A percentile compares a stretch with the other conserved stretches of the same genome.
Conservation (phyloP, 2,888 invertebrate species). For the Oligia fasciuncula region DNA sequence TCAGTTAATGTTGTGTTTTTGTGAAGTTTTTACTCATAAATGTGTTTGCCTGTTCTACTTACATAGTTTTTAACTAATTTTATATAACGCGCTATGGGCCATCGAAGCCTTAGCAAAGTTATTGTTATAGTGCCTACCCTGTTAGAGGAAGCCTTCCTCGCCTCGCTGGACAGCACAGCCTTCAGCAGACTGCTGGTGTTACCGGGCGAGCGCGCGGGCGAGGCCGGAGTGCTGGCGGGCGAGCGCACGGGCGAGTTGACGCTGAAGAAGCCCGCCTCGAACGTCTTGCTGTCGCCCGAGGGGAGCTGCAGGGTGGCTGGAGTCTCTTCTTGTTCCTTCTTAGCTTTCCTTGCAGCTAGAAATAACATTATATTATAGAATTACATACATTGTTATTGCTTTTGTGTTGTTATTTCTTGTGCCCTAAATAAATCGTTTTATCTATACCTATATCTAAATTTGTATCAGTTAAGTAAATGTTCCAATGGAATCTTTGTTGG, state of each 20-base stretch:
- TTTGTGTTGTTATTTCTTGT: neutral
- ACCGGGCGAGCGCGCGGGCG: constrained; percentile 51
- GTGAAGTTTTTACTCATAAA: neutral
- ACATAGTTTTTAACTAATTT: neutral
- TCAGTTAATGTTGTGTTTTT: neutral
- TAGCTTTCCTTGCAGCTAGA: constrained; percentile 83
- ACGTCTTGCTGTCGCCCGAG: constrained; percentile 74
- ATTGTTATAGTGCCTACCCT: constrained; percentile 71
- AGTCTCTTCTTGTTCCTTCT: constrained; percentile 70
- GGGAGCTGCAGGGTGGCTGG: constrained; percentile 7
- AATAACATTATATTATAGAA: neutral
- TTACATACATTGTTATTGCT: neutral
- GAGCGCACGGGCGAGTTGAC: constrained; percentile 82
- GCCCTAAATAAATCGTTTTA: neutral
- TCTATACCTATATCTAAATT: no score
- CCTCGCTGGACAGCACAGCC: constrained; percentile 83
- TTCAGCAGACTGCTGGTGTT: constrained; percentile 72
- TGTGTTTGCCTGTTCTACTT: neutral
- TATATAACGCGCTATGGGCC: neutral
- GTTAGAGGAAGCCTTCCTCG: constrained; percentile 79
- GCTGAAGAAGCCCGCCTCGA: constrained; percentile 86
- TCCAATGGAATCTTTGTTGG: neutral
- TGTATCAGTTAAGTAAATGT: neutral
- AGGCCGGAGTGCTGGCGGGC: constrained; percentile 19
- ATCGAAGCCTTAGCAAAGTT: neutral